These are phyloP conservation scores for Excalfactoria chinensis DNA, from an alignment of 2,113 vertebrate genomes.

Conservation along the genomic window DNA sequence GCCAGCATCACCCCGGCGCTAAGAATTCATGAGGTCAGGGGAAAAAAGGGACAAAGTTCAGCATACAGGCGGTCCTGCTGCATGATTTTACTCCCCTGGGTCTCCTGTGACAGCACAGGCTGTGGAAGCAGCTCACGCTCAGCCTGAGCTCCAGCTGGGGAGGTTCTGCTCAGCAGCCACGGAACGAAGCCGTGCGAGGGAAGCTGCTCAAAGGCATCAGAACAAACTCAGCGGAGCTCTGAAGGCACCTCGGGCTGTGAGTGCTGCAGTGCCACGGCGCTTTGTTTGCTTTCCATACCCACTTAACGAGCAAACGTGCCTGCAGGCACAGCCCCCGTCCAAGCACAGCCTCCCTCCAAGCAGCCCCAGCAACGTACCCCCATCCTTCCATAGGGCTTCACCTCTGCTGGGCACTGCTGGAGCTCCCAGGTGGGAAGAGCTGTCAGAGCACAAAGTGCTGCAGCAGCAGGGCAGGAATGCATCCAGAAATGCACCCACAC, in stretches of 20 bases:
- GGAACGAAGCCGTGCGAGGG: background rate
- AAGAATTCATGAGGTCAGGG: background rate
- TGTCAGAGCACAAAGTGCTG: rapidly evolving
- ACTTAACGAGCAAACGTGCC: rapidly evolving
- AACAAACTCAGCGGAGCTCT: background rate
- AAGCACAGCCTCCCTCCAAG: background rate
- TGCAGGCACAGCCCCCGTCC: rapidly evolving
- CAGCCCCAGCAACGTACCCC: background rate
- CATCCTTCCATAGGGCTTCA: rapidly evolving
- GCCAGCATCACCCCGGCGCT: background rate
- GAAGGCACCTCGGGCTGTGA: too few relatives aligned
- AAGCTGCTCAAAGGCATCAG: too few relatives aligned
- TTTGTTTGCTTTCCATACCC: background rate
- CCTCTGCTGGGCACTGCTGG: rapidly evolving
- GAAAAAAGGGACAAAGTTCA: background rate
- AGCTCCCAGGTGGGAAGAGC: background rate
- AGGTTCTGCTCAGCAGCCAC: background rate
- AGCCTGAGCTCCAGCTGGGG: rapidly evolving
- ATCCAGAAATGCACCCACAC: background rate
- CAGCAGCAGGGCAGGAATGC: background rate
- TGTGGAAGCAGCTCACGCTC: background rate
- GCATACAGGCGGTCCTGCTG: too few relatives aligned
- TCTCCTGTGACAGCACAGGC: background rate
- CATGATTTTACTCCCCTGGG: too few relatives aligned
- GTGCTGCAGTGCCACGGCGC: rapidly evolving